Conservation (phyloP, 2,113 vertebrate species). For the Eonycteris spelaea region DNA sequence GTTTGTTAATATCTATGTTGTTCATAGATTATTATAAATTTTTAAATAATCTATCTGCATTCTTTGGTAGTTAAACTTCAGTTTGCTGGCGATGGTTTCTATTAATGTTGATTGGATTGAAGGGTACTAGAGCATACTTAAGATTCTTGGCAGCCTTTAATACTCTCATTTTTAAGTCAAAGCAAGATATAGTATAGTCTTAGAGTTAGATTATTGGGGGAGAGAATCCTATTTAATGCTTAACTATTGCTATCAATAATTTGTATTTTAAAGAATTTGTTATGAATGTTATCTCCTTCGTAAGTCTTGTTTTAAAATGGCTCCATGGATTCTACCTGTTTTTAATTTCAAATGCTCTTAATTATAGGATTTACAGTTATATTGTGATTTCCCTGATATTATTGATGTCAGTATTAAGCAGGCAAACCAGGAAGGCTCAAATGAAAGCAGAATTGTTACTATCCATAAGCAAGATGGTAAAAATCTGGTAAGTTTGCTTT, state of each 20-base stretch:
- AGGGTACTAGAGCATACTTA: neutral
- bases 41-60: neutral
- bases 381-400: constrained; percentile 97
- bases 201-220: neutral
- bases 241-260: neutral
- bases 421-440: constrained; percentile 91
- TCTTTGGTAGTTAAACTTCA: neutral
- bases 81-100: neutral
- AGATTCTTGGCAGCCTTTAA: constrained; percentile 16
- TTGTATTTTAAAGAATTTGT: constrained; percentile 29
- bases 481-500: constrained; percentile 88
- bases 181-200: neutral
- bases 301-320: constrained; percentile 40
- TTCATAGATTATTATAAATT: constrained; percentile 4
- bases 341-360: constrained; percentile 51
- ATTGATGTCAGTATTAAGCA: constrained; percentile 98
- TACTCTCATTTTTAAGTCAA: constrained; percentile 42
- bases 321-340: neutral
- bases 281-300: neutral
- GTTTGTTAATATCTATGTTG: neutral
- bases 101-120: neutral
- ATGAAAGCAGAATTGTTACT: constrained; percentile 94
- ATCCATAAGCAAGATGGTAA: constrained; percentile 94
- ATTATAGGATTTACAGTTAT: constrained; percentile 90
- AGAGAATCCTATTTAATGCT: constrained; percentile 13